Conservation (phyloP, 2,797 vertebrate species). For the Gymnoscopelus braueri region DNA sequence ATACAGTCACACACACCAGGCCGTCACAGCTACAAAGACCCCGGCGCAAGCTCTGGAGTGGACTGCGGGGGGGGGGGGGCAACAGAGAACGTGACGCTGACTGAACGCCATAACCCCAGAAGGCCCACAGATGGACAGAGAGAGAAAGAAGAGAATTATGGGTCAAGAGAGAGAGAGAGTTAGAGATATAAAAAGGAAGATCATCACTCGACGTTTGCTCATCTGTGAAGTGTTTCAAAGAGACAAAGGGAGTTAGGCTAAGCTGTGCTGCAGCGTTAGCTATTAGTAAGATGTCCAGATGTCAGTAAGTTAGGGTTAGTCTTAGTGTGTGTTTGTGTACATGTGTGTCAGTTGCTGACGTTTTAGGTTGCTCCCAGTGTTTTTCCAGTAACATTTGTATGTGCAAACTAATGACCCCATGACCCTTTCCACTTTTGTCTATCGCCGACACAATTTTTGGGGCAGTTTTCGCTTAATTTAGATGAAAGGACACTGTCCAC, state of each 20-base stretch:
- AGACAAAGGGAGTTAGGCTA: not conserved
- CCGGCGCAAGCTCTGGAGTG: constrained; percentile 43
- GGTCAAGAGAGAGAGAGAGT: constrained; percentile 22
- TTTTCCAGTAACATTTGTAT: not conserved
- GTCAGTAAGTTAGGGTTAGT: constrained; percentile 63
- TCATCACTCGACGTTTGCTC: constrained; percentile 21
- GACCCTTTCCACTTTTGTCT: too few relatives aligned
- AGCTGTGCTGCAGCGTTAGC: too few relatives aligned
- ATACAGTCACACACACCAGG: constrained; percentile 18
- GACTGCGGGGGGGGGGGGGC: constrained; percentile 49
- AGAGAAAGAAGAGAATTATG: constrained; percentile 19
- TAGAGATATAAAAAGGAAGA: not conserved
- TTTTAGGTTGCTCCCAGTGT: not conserved
- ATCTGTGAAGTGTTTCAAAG: constrained; percentile 21
- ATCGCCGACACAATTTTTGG: too few relatives aligned
- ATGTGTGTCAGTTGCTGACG: not conserved
- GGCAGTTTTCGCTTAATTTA: too few relatives aligned
- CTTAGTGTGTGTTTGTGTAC: constrained; percentile 17
- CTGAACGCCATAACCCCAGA: constrained; percentile 56
- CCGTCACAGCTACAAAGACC: constrained; percentile 52
- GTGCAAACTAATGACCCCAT: not conserved
- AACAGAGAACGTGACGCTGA: constrained; percentile 47
- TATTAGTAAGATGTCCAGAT: constrained; percentile 40
- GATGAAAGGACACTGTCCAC: too few relatives aligned
- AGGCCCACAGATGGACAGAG: constrained; percentile 49